Evolutionary conservation across 2,113 vertebrate species (phyloP), one percentile per base, ranked within the genome.

Genomic region (Datnioides undecimradiatus): DNA sequence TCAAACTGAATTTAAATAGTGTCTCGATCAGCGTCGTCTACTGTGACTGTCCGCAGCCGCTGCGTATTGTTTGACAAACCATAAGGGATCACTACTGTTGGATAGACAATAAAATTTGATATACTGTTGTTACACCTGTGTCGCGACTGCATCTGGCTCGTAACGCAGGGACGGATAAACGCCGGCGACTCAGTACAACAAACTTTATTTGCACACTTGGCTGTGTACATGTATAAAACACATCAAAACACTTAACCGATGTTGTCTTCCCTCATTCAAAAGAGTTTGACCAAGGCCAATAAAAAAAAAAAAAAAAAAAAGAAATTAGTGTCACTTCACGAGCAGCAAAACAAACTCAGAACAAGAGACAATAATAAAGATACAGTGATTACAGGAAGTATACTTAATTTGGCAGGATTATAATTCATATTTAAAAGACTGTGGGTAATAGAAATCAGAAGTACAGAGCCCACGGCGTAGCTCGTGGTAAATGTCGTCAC

Each of bases 211-310:
- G 74, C 85, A 90, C 83, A 84, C 86, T 87, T 77, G 83, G 79
- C 69, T 62, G 76, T 80, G 85, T 83, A 89, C 82, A 74, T 83
- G 90, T 95, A 94, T 84, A 95, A 95, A 95, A 94, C 91, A 92
- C 89, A 92, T 83, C 82, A 84, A 86, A 76, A 90, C 80, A 84
- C 31, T 57, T 45, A 40, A 86, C 71, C 79, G 76, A 52, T 68
- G 59, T 70, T 71, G 57, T 49, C 49, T 70, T 77, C 67, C 64
- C 65, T 79, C 51, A 48, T 65, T 82, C 25, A 65, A 65, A 59
- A 81, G 69, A 84, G 29, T 69, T 74, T 25, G 68, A 71, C 66
- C 66, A 68, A 86, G 54, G 45, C 59, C 41, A 43, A 16, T 79
- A 33, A n/a, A 25, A 65, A 33, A 33, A 31, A 63, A 48, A 29